A percentile compares a stretch with the other conserved stretches of the same genome.
phyloP scores from a whole-genome alignment of 1,140 invertebrate species.

The Penaeus chinensis region DNA sequence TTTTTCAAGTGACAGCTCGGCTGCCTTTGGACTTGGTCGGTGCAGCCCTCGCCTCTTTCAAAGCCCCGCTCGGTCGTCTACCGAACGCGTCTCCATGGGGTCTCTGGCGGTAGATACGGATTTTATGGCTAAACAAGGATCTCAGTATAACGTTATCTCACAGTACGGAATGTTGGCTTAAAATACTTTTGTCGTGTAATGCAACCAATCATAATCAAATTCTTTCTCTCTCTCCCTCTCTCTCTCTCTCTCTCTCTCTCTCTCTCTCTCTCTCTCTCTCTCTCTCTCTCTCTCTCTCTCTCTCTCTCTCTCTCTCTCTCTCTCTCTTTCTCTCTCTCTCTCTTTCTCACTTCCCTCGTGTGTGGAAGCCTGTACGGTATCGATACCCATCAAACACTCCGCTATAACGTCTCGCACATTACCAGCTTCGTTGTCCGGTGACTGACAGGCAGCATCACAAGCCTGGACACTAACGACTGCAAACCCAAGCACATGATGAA shows the following conservation, averaged over 20 bases:
- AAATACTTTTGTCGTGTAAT: neutral
- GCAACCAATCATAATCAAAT: neutral
- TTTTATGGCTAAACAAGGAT: too few species aligned
- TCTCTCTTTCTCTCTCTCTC: slow-evolving; percentile 26
- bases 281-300: neutral
- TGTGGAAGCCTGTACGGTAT: neutral
- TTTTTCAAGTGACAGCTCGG: too few species aligned
- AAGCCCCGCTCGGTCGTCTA: too few species aligned
- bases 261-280: neutral
- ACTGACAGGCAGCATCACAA: too few species aligned
- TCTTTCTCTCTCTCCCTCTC: neutral
- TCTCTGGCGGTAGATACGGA: too few species aligned
- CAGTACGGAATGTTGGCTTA: too few species aligned
- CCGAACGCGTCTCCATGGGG: too few species aligned
- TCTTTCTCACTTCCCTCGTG: neutral
- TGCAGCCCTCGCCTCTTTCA: too few species aligned
- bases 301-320: slow-evolving; percentile 13
- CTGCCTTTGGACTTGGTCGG: too few species aligned
- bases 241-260: neutral
- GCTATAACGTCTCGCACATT: too few species aligned
- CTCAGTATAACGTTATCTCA: too few species aligned
- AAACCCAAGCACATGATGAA: neutral
- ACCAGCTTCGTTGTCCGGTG: too few species aligned
- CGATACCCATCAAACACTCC: neutral
- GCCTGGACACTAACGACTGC: neutral